A percentile compares a stretch with the other conserved stretches of the same genome.
These are phyloP conservation scores for Bugulina stolonifera DNA, from an alignment of 2,888 invertebrate genomes.

Conservation along the genomic window DNA sequence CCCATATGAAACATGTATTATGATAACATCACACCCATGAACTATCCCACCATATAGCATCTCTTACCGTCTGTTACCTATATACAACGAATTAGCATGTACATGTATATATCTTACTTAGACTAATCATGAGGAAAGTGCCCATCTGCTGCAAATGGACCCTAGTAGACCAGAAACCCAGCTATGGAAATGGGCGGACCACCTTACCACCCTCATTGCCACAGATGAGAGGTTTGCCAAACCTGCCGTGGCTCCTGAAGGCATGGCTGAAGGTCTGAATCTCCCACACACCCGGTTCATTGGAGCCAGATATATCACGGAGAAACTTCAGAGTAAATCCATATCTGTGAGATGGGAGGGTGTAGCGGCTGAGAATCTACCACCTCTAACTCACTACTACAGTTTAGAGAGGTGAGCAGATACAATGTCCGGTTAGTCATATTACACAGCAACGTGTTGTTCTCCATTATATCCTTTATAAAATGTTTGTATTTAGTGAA, in stretches of 20 bases:
- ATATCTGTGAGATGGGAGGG: neutral
- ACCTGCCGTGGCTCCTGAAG: neutral
- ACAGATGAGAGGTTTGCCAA: neutral
- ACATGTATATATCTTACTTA: too few relatives aligned
- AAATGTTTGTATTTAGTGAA: too few relatives aligned
- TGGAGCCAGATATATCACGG: neutral
- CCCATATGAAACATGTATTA: too few relatives aligned
- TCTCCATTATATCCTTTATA: too few relatives aligned
- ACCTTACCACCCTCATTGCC: neutral
- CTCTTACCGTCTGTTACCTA: too few relatives aligned
- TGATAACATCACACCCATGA: too few relatives aligned
- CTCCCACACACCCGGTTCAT: neutral
- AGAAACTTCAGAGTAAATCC: neutral
- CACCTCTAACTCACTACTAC: neutral
- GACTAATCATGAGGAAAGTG: neutral
- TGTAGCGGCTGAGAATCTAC: neutral
- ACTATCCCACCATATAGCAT: too few relatives aligned
- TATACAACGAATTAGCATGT: too few relatives aligned
- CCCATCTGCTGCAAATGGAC: neutral
- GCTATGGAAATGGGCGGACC: conserved; percentile 13
- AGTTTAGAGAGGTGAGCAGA: conserved; percentile 1
- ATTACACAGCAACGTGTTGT: too few relatives aligned
- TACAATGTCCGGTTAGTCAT: too few relatives aligned
- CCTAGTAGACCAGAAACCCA: neutral
- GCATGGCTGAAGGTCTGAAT: neutral